Percentiles rank a stretch among this genome's conserved stretches.
Evolutionary conservation across 2,113 vertebrate genomes (phyloP).

Genomic region (Laticauda laticaudata): DNA sequence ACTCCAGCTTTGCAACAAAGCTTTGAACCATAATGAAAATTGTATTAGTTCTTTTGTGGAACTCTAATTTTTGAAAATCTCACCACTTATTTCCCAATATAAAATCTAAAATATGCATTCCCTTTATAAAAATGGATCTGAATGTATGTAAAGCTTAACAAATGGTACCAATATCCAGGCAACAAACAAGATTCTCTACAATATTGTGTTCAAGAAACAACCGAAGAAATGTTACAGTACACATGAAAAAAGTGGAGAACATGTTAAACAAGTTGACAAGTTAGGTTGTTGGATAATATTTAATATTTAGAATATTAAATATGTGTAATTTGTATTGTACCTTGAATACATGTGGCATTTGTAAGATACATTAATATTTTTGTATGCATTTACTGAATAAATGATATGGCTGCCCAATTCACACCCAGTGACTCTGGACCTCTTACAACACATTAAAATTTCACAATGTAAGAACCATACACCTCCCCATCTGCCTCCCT

Average conservation of each 20-base stretch:
- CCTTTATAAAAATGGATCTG: neutral
- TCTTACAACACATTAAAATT: neutral
- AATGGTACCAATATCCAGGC: neutral
- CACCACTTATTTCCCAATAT: neutral
- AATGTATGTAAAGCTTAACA: neutral
- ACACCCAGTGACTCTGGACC: neutral
- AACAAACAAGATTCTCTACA: neutral
- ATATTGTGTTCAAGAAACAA: neutral
- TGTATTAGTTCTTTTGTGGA: neutral
- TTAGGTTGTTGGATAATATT: neutral
- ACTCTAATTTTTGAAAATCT: conserved; percentile 14
- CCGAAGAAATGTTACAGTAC: neutral
- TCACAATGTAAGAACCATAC: neutral
- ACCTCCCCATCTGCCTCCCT: neutral
- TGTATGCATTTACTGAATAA: neutral
- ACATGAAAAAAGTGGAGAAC: neutral
- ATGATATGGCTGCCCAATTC: neutral
- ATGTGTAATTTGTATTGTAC: neutral
- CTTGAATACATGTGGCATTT: neutral
- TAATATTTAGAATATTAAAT: neutral
- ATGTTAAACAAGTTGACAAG: neutral
- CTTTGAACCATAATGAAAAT: conserved; percentile 13
- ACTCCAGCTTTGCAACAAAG: conserved; percentile 20
- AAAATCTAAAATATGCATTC: neutral
- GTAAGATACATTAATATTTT: neutral